Evolutionary conservation across 1,140 invertebrate species (phyloP), one percentile per base, ranked within the genome.

Genomic region (Hirudo medicinalis): DNA sequence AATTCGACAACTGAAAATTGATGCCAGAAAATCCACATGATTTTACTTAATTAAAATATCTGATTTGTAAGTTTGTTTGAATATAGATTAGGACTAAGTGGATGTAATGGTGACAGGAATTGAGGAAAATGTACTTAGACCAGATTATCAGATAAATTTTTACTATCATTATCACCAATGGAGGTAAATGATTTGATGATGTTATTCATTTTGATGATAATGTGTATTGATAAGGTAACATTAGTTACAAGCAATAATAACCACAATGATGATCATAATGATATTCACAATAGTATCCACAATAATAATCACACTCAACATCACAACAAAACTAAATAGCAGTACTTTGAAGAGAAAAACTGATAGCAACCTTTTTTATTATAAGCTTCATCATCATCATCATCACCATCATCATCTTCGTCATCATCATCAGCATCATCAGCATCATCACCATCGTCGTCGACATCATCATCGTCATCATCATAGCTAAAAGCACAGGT

Each of bases 131-230:
- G n/a, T n/a, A n/a, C n/a, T n/a, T n/a, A n/a, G n/a, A n/a, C n/a
- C n/a, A n/a, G n/a, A n/a, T n/a, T n/a, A n/a, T n/a, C n/a, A n/a
- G n/a, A n/a, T n/a, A n/a, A n/a, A n/a, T n/a, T 68, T 2, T 68
- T 68, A 68, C 11, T 68, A 11, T 68, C 11, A 68, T 68, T 68
- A 36, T 68, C 11, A n/a, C n/a, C n/a, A n/a, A n/a, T n/a, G n/a
- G 32, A 25, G 6, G 29, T 68, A 4, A 68, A 25, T 68, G 32
- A 25, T 4, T 25, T 68, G 6, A 36, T 68, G 6, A 36, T 68
- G n/a, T 6, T 68, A 25, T 20, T 68, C 32, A 68, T 68, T 68
- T 3, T 68, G 2, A 13, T 68, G n/a, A 11, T 32, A 25, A 68
- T 68, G n/a, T 3, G n/a, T 68, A 68, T 68, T 68, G 5, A 25